Evolutionary conservation across 2,797 vertebrate genomes (phyloP).

Genomic region (Limnodromus scolopaceus): DNA sequence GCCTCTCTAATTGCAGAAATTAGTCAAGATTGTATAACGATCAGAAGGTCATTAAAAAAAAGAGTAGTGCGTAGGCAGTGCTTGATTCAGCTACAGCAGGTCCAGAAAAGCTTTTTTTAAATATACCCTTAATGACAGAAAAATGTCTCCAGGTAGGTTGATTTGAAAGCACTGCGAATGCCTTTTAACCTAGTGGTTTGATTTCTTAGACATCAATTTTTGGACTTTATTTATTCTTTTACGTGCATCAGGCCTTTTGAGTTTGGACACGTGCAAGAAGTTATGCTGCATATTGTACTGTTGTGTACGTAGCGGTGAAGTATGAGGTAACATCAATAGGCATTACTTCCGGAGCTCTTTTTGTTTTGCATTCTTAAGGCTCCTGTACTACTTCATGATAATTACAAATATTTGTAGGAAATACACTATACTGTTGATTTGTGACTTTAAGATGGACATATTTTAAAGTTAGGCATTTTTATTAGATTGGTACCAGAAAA

Average conservation of each 20-base stretch:
- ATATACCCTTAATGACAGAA: not conserved
- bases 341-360: constrained; percentile 1
- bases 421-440: constrained; percentile 47
- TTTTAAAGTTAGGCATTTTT: constrained; percentile 54
- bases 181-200: not conserved
- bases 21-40: constrained; percentile 76
- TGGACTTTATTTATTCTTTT: not conserved
- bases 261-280: not conserved
- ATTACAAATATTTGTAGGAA: constrained; percentile 67
- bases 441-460: constrained; percentile 6
- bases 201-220: not conserved
- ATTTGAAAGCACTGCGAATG: not conserved
- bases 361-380: constrained; percentile 57
- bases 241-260: not conserved
- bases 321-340: not conserved
- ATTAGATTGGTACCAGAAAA: constrained; percentile 60
- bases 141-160: not conserved
- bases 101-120: not conserved
- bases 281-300: not conserved
- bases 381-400: constrained; percentile 62
- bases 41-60: constrained; percentile 74
- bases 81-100: not conserved
- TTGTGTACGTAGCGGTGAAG: not conserved
- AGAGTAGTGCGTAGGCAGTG: not conserved
- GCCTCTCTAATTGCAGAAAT: constrained; percentile 78